These are phyloP conservation scores for Coluber constrictor DNA, from an alignment of 2,797 vertebrate genomes.

Conservation along the genomic window DNA sequence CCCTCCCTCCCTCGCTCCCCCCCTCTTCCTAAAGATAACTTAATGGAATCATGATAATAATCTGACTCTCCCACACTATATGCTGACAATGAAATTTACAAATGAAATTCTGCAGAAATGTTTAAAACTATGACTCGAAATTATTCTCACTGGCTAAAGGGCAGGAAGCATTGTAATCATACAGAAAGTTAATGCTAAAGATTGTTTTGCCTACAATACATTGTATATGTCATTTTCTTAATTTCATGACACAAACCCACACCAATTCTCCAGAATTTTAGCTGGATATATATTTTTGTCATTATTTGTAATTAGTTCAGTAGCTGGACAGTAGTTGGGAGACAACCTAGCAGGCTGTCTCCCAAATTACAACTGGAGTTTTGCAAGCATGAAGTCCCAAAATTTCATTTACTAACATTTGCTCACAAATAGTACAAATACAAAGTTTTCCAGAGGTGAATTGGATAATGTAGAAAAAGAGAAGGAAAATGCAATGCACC, in stretches of 20 bases:
- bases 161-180: not conserved
- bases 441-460: not conserved
- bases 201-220: not conserved
- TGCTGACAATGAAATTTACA: conserved; percentile 52
- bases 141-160: not conserved
- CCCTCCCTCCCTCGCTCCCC: not conserved
- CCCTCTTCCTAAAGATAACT: conserved; percentile 33
- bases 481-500: not conserved
- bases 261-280: conserved; percentile 21
- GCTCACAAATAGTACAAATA: conserved; percentile 15
- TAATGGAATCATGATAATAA: conserved; percentile 56
- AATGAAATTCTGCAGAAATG: conserved; percentile 21
- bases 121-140: conserved; percentile 30
- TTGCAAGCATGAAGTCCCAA: not conserved
- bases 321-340: conserved; percentile 23
- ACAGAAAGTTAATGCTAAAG: not conserved
- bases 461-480: conserved; percentile 2
- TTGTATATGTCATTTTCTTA: conserved; percentile 14
- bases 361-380: conserved; percentile 20
- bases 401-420: conserved; percentile 20
- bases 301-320: conserved; percentile 37
- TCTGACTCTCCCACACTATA: conserved; percentile 26
- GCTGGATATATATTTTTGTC: conserved; percentile 10
- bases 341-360: conserved; percentile 15
- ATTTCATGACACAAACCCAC: conserved; percentile 19